phyloP scores from a whole-genome alignment of 2,888 invertebrate genomes.

The Heterodera filipjevi region DNA sequence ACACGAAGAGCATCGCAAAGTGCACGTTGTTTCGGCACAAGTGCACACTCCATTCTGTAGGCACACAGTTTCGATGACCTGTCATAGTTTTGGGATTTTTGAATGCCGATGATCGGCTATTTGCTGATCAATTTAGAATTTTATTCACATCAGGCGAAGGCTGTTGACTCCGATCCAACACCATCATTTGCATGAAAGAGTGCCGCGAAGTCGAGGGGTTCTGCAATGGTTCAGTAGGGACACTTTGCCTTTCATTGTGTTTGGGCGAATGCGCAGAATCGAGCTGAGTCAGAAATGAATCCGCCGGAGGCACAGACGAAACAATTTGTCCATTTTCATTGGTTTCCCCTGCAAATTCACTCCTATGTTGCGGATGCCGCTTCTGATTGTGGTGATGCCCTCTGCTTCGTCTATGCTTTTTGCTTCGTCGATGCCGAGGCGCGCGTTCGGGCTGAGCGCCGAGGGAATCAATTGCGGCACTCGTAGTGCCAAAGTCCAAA shows the following conservation, averaged over 20 bases:
- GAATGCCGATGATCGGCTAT: not conserved
- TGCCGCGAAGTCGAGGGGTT: not conserved
- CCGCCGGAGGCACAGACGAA: not conserved
- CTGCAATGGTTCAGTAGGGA: not conserved
- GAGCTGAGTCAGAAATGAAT: not conserved
- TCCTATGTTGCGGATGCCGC: too few species aligned
- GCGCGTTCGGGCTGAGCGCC: not conserved
- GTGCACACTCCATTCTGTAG: conserved; percentile 51
- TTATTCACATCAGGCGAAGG: not conserved
- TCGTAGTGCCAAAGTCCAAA: conserved; percentile 22
- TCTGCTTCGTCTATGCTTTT: not conserved
- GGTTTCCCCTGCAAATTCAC: not conserved
- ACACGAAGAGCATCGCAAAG: conserved; percentile 42
- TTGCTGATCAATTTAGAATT: not conserved
- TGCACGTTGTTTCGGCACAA: conserved; percentile 57
- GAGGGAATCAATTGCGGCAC: not conserved
- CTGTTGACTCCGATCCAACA: not conserved
- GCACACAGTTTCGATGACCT: conserved; percentile 45
- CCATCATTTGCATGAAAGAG: conserved; percentile 10
- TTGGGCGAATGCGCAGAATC: not conserved
- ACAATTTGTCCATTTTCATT: not conserved
- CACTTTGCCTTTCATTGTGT: not conserved
- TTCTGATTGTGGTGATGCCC: not conserved
- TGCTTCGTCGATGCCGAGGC: conserved; percentile 1
- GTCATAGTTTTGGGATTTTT: too few species aligned